Evolutionary conservation across 2,797 vertebrate species (phyloP).

Genomic region (Anolis apletophallus): DNA sequence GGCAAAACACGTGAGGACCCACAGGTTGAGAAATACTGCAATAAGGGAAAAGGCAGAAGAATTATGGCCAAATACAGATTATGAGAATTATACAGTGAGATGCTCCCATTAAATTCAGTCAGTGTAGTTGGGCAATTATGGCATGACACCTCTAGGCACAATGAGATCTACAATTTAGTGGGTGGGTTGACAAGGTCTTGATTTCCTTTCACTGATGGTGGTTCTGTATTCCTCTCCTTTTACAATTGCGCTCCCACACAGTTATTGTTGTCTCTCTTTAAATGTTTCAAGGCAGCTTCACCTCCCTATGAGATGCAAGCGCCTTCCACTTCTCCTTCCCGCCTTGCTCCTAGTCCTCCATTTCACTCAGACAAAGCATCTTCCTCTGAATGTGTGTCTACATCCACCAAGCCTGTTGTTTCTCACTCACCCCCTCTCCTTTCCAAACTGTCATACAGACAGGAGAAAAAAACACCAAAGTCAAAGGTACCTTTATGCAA

Average conservation of each 20-base stretch:
- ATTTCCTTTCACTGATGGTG: constrained; percentile 17
- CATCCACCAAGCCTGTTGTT: constrained; percentile 67
- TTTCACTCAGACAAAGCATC: constrained; percentile 62
- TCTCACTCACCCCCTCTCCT: constrained; percentile 76
- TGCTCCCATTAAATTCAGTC: too few species aligned
- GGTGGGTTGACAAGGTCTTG: background rate
- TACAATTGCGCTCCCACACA: constrained; percentile 40
- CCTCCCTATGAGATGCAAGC: constrained; percentile 57
- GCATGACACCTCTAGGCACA: background rate
- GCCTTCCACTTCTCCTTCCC: constrained; percentile 60
- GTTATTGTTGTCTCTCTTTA: constrained; percentile 67
- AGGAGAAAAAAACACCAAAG: constrained; percentile 83
- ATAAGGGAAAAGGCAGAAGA: too few species aligned
- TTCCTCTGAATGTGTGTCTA: constrained; percentile 64
- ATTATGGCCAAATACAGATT: too few species aligned
- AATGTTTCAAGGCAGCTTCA: constrained; percentile 72
- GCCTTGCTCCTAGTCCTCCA: constrained; percentile 64
- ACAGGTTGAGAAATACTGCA: too few species aligned
- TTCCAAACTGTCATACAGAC: constrained; percentile 77
- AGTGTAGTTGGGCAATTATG: too few species aligned
- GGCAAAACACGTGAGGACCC: too few species aligned
- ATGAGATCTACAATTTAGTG: background rate
- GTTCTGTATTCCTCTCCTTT: constrained; percentile 22
- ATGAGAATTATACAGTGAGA: too few species aligned
- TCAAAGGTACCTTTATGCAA: constrained; percentile 82